phyloP scores from a whole-genome alignment of 2,888 invertebrate species.

The Brachycybe producta region DNA sequence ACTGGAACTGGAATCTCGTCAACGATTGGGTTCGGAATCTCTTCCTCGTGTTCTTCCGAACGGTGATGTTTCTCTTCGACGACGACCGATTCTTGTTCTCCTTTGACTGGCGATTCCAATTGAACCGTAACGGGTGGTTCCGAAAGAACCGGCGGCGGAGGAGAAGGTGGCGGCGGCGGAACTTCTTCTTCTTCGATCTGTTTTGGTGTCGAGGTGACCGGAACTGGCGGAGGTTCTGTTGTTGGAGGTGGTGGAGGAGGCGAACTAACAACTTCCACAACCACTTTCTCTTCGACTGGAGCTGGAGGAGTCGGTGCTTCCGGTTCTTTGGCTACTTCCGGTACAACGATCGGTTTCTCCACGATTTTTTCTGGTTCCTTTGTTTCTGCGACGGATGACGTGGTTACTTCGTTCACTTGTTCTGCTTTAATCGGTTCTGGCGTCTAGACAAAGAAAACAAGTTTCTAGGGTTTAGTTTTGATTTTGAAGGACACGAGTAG shows the following conservation, averaged over 20 bases:
- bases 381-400: not conserved
- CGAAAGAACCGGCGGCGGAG: not conserved
- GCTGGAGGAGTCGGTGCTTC: not conserved
- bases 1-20: too few species aligned
- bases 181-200: not conserved
- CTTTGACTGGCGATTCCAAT: not conserved
- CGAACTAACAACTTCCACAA: too few species aligned
- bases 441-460: too few species aligned
- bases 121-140: not conserved
- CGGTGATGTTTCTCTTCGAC: too few species aligned
- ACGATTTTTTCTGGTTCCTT: not conserved
- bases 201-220: not conserved
- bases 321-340: not conserved
- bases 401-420: not conserved
- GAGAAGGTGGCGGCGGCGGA: not conserved
- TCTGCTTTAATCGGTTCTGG: not conserved
- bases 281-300: not conserved
- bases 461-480: too few species aligned
- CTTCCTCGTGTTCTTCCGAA: too few species aligned
- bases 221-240: constrained; percentile 7
- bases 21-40: too few species aligned
- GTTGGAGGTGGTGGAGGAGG: constrained; percentile 12
- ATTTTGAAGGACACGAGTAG: too few species aligned
- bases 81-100: not conserved
- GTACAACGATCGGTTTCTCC: not conserved